Conservation (phyloP, 2,797 vertebrate species). For the Urophycis tenuis region DNA sequence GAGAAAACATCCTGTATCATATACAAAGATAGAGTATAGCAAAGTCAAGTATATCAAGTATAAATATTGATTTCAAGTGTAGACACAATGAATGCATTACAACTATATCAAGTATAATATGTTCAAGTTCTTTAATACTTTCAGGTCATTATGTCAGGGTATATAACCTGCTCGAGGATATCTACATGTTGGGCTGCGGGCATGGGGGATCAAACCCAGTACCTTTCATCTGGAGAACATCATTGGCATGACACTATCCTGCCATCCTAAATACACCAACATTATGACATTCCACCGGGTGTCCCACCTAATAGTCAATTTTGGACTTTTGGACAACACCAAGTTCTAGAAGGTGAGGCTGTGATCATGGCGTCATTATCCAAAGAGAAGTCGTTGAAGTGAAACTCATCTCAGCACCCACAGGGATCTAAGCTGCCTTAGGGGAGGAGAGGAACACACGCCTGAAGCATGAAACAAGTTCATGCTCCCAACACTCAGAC, state of each 20-base stretch:
- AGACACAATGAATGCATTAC: too few species aligned
- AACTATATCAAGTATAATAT: too few species aligned
- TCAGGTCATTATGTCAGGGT: not conserved
- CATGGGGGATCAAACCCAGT: not conserved
- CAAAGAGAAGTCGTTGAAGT: constrained; percentile 78
- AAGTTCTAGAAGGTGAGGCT: constrained; percentile 74
- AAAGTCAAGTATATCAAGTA: too few species aligned
- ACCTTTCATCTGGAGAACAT: not conserved
- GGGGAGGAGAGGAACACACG: constrained; percentile 4
- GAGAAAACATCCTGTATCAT: not conserved
- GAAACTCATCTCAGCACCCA: constrained; percentile 71
- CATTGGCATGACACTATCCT: not conserved
- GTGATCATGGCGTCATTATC: constrained; percentile 79
- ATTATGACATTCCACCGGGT: not conserved
- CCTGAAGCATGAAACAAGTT: not conserved
- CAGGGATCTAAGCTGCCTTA: constrained; percentile 76
- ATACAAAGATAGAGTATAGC: not conserved
- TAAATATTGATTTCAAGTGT: too few species aligned
- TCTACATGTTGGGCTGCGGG: not conserved
- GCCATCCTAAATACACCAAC: not conserved
- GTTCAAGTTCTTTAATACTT: not conserved
- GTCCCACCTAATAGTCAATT: constrained; percentile 74
- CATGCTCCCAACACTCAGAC: not conserved
- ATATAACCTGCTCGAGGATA: not conserved
- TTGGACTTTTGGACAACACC: constrained; percentile 76